phyloP scores from a whole-genome alignment of 2,888 invertebrate genomes.

The Drosophila picticornis region DNA sequence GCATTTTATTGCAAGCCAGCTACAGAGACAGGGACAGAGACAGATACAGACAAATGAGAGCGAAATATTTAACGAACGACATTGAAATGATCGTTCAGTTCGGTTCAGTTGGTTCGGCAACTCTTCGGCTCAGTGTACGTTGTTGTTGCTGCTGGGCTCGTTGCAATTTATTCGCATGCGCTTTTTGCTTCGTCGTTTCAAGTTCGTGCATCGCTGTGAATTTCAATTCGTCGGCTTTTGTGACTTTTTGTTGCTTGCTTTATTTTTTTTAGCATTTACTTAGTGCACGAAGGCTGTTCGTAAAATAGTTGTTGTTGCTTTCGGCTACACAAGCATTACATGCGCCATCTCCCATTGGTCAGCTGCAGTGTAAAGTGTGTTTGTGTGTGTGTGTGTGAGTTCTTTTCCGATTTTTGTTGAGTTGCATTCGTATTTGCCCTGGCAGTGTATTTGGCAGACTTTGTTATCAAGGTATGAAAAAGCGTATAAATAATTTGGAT shows the following conservation, averaged over 20 bases:
- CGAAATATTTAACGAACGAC: constrained; percentile 2
- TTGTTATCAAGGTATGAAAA: background rate
- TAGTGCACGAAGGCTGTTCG: constrained; percentile 53
- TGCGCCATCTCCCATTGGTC: constrained; percentile 29
- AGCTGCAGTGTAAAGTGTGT: constrained; percentile 25
- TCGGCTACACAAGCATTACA: constrained; percentile 11
- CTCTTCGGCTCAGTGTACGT: constrained; percentile 19
- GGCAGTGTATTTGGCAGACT: background rate
- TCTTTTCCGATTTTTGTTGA: background rate
- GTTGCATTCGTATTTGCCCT: constrained; percentile 3
- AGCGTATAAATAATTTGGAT: background rate
- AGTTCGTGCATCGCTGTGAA: constrained; percentile 64
- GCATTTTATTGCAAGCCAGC: constrained; percentile 24
- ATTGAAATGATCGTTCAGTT: constrained; percentile 28
- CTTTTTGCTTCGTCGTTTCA: constrained; percentile 53
- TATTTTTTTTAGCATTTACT: constrained; percentile 6
- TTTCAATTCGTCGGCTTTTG: constrained; percentile 66
- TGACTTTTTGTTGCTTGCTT: constrained; percentile 11
- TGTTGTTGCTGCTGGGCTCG: constrained; percentile 27
- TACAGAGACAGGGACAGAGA: constrained; percentile 4
- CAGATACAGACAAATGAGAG: background rate
- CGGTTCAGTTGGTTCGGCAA: constrained; percentile 23
- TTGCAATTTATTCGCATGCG: constrained; percentile 71
- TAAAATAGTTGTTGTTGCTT: constrained; percentile 23
- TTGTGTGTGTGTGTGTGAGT: background rate